phyloP scores from a whole-genome alignment of 2,888 invertebrate species.

The Drosophila austrosaltans region DNA sequence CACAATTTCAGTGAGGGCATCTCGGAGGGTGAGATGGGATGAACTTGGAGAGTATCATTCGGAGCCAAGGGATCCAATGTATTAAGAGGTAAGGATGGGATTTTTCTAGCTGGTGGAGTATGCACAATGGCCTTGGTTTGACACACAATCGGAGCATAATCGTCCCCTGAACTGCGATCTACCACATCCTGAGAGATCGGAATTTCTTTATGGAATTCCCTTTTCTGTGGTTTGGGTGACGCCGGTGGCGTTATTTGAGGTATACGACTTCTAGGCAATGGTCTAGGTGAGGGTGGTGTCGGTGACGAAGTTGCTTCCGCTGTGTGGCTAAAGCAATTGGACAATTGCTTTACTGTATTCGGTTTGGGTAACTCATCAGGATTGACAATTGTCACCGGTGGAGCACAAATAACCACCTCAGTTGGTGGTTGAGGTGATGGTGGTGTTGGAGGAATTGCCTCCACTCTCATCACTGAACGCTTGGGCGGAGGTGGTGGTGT shows the following conservation, averaged over 20 bases:
- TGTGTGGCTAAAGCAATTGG: slow-evolving; percentile 70
- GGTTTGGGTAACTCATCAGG: slow-evolving; percentile 80
- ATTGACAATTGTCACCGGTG: slow-evolving; percentile 74
- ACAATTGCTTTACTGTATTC: slow-evolving; percentile 78
- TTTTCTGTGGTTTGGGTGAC: slow-evolving; percentile 57
- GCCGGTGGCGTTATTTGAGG: slow-evolving; percentile 73
- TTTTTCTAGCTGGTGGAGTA: slow-evolving; percentile 45
- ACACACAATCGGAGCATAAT: slow-evolving; percentile 59
- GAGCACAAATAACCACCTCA: slow-evolving; percentile 77
- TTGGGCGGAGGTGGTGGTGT: slow-evolving; percentile 65
- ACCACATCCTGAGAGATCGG: slow-evolving; percentile 42
- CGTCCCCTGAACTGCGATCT: slow-evolving; percentile 57
- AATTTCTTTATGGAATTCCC: neutral
- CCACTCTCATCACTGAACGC: slow-evolving; percentile 28
- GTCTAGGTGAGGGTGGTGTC: slow-evolving; percentile 52
- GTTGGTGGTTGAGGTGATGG: slow-evolving; percentile 44
- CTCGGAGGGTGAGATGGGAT: slow-evolving; percentile 56
- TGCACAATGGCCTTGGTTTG: slow-evolving; percentile 64
- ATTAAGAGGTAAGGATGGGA: slow-evolving; percentile 24
- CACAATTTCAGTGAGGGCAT: slow-evolving; percentile 83
- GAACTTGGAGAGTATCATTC: slow-evolving; percentile 59
- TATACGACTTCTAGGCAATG: slow-evolving; percentile 74
- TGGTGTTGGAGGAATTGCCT: slow-evolving; percentile 19
- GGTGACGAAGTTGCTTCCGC: slow-evolving; percentile 18
- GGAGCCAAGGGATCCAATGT: slow-evolving; percentile 62